A percentile compares a stretch with the other conserved stretches of the same genome.
Evolutionary conservation across 2,113 vertebrate genomes (phyloP).

Genomic region (Vireo altiloquus): DNA sequence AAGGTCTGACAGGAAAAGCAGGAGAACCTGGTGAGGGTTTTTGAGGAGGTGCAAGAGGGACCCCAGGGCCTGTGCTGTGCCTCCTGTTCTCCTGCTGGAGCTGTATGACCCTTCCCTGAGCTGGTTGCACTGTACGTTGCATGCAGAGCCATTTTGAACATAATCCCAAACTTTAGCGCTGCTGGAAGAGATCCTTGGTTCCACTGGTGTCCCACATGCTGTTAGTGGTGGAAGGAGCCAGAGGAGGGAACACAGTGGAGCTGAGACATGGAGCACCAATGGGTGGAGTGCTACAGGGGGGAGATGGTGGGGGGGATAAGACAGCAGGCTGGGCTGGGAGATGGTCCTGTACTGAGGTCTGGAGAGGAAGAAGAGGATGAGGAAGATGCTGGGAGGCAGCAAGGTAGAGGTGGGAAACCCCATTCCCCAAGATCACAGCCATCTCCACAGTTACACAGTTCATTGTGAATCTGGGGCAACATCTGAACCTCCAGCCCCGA

Average conservation of each 20-base stretch:
- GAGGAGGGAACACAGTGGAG: not conserved
- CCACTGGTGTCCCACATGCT: not conserved
- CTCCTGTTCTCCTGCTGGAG: not conserved
- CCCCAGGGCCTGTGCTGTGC: not conserved
- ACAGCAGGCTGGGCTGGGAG: not conserved
- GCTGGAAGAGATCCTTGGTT: not conserved
- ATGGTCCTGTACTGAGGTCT: not conserved
- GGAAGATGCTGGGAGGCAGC: not conserved
- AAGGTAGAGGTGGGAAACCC: not conserved
- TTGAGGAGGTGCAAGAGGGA: not conserved
- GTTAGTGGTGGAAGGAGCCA: not conserved
- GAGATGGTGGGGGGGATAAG: accelerated
- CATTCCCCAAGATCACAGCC: not conserved
- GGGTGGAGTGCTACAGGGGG: not conserved
- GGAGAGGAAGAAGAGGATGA: not conserved
- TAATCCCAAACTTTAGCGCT: not conserved
- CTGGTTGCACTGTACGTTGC: not conserved
- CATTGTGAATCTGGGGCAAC: not conserved
- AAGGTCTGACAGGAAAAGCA: not conserved
- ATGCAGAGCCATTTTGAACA: not conserved
- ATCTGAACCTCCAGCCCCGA: not conserved
- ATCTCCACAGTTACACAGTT: not conserved
- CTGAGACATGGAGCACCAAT: not conserved
- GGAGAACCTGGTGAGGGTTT: not conserved
- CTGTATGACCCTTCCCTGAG: not conserved